Conservation (phyloP, 2,888 invertebrate species). For the Dicranocentrus wangi region DNA sequence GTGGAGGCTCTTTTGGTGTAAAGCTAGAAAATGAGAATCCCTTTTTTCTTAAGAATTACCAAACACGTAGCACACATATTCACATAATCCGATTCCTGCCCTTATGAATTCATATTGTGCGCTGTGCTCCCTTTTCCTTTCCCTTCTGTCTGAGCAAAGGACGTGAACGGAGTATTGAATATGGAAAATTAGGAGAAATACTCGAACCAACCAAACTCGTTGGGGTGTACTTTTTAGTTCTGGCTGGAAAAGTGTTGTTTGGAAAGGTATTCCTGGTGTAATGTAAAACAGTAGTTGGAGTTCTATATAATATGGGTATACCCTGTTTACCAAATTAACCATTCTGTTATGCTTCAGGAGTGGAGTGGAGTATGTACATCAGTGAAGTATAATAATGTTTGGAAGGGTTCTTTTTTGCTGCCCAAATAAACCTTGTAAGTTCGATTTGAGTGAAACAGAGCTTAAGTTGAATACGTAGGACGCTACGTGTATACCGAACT, state of each 20-base stretch:
- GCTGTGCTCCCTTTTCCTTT: slow-evolving; percentile 18
- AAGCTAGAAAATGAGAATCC: neutral
- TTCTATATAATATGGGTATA: neutral
- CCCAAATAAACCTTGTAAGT: slow-evolving; percentile 4
- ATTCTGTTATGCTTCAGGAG: slow-evolving; percentile 30
- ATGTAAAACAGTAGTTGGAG: neutral
- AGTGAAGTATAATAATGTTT: neutral
- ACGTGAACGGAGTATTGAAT: slow-evolving; percentile 48
- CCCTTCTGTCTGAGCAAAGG: slow-evolving; percentile 12
- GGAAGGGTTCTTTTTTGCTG: neutral
- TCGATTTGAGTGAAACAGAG: neutral
- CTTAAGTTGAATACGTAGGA: slow-evolving; percentile 30
- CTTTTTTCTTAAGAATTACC: neutral
- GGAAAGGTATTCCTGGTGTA: neutral
- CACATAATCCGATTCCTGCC: too few relatives aligned
- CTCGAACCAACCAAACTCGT: too few relatives aligned
- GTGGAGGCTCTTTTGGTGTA: neutral
- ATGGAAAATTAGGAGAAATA: slow-evolving; percentile 38
- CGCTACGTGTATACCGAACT: slow-evolving; percentile 41
- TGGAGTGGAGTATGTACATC: neutral
- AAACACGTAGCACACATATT: too few relatives aligned
- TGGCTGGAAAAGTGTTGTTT: too few relatives aligned
- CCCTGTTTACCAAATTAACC: slow-evolving; percentile 56
- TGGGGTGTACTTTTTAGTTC: too few relatives aligned
- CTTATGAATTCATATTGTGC: neutral